Evolutionary conservation across 1,140 invertebrate genomes (phyloP).

Genomic region (Drosophila nasuta): DNA sequence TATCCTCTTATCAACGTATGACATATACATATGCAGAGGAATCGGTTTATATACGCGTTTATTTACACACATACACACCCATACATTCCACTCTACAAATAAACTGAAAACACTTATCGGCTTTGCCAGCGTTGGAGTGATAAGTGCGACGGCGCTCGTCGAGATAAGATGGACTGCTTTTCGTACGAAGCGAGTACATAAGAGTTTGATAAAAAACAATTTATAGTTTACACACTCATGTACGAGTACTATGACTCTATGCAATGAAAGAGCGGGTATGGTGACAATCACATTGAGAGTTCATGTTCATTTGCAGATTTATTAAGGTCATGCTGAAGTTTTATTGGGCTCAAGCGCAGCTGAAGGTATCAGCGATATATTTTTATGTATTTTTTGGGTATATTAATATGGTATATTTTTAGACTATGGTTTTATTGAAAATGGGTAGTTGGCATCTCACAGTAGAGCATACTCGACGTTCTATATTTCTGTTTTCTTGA

Average conservation of each 20-base stretch:
- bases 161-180: conserved; percentile 71
- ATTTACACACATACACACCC: not conserved
- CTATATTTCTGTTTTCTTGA: too few species aligned
- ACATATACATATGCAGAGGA: not conserved
- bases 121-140: conserved; percentile 55
- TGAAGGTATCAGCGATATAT: too few species aligned
- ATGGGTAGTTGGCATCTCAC: too few species aligned
- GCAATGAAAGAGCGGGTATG: too few species aligned
- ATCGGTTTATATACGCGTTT: not conserved
- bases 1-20: conserved; percentile 32
- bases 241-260: not conserved
- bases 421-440: too few species aligned
- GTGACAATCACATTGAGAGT: too few species aligned
- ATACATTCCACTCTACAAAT: conserved; percentile 20
- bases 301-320: too few species aligned
- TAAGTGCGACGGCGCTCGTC: conserved; percentile 58
- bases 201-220: conserved; percentile 18
- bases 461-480: too few species aligned
- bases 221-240: conserved; percentile 12
- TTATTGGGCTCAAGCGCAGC: too few species aligned
- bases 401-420: too few species aligned
- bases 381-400: too few species aligned
- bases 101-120: conserved; percentile 67
- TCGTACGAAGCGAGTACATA: conserved; percentile 10
- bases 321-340: too few species aligned